Evolutionary conservation across 2,113 vertebrate species (phyloP).

Genomic region (Centropus unirufus): DNA sequence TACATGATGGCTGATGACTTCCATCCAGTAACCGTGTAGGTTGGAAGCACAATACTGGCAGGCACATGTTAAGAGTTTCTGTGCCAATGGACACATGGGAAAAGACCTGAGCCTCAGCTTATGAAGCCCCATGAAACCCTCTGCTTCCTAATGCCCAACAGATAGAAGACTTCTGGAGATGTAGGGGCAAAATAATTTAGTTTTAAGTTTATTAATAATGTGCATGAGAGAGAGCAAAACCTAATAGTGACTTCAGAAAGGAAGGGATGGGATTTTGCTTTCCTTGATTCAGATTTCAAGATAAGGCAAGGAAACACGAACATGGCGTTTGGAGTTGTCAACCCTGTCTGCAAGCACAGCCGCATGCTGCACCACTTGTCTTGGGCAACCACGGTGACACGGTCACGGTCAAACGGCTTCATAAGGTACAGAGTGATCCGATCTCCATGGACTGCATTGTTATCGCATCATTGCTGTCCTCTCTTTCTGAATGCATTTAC

Average conservation of each 20-base stretch:
- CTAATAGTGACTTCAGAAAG: neutral
- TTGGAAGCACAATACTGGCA: neutral
- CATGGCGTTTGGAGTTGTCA: neutral
- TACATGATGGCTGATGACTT: neutral
- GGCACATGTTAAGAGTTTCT: neutral
- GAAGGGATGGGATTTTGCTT: neutral
- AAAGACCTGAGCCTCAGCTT: neutral
- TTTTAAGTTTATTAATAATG: neutral
- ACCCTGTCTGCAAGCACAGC: neutral
- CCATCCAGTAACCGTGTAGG: neutral
- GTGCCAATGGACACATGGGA: neutral
- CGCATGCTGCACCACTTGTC: neutral
- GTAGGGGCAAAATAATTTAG: neutral
- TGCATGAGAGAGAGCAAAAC: neutral
- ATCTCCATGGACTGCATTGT: neutral
- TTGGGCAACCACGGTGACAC: neutral
- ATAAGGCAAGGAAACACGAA: neutral
- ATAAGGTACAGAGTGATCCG: neutral
- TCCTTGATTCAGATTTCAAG: neutral
- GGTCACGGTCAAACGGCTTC: neutral
- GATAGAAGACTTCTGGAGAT: neutral
- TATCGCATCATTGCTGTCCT: neutral
- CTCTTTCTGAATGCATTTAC: neutral
- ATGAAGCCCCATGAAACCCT: neutral
- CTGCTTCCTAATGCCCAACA: neutral